These are phyloP conservation scores for Aspidoscelis tigris DNA, from an alignment of 2,113 vertebrate genomes.

Conservation along the genomic window DNA sequence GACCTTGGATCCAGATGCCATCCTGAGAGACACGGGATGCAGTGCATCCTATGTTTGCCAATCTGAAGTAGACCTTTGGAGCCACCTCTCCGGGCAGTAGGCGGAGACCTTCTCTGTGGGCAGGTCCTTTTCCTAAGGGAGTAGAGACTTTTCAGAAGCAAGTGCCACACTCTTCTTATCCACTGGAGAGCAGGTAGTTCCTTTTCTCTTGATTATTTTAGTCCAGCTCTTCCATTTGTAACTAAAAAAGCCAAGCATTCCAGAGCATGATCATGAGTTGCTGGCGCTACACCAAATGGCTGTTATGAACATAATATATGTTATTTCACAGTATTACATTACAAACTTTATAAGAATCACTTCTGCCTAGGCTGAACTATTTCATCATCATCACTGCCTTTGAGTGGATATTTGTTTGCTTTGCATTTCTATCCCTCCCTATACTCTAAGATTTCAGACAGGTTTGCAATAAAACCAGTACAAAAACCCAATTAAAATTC, in stretches of 20 bases:
- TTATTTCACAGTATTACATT: not conserved
- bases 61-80: constrained; percentile 81
- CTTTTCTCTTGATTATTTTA: no score
- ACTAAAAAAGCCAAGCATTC: no score
- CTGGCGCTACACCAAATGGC: not conserved
- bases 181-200: constrained; percentile 35
- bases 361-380: not conserved
- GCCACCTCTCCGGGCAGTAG: constrained; percentile 62
- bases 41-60: constrained; percentile 82
- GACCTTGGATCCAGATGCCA: no score
- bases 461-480: no score
- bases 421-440: no score
- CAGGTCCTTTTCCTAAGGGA: constrained; percentile 70
- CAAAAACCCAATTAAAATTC: no score
- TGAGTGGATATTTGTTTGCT: not conserved
- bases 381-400: not conserved
- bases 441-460: no score
- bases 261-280: no score
- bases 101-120: constrained; percentile 56
- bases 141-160: constrained; percentile 65
- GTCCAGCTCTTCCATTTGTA: no score
- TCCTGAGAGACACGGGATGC: constrained; percentile 35
- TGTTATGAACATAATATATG: not conserved
- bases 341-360: not conserved
- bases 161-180: constrained; percentile 74